phyloP scores from a whole-genome alignment of 2,888 invertebrate genomes.

The Ectropis crepuscularia region DNA sequence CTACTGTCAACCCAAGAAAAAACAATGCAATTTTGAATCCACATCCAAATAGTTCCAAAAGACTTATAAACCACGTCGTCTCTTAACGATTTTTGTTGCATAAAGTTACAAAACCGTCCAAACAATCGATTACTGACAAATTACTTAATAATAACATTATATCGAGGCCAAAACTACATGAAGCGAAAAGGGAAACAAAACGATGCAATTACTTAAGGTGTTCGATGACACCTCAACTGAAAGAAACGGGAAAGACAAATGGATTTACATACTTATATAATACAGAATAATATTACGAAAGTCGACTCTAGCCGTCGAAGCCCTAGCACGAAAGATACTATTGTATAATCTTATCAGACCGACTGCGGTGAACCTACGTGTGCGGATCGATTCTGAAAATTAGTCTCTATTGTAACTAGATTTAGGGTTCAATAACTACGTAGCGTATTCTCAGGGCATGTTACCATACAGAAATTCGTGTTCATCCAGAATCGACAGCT shows the following conservation, averaged over 20 bases:
- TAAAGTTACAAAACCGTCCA: background rate
- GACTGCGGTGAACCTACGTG: background rate
- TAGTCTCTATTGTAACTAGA: too few species aligned
- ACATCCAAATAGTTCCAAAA: too few species aligned
- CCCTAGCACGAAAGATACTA: background rate
- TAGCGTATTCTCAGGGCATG: too few species aligned
- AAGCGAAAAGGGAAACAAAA: constrained; percentile 45
- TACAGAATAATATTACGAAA: constrained; percentile 71
- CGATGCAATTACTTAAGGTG: constrained; percentile 39
- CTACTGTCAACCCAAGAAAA: too few species aligned
- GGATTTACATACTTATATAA: constrained; percentile 79
- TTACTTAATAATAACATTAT: background rate
- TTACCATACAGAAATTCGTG: too few species aligned
- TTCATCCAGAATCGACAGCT: too few species aligned
- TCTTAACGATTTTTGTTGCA: background rate
- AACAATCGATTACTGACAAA: too few species aligned
- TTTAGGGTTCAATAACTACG: too few species aligned
- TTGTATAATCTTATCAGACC: background rate
- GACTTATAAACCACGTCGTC: too few species aligned
- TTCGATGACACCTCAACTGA: constrained; percentile 56
- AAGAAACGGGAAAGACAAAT: constrained; percentile 81
- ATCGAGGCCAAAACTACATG: constrained; percentile 54
- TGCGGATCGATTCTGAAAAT: background rate
- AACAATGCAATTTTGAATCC: too few species aligned
- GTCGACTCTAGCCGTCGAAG: constrained; percentile 57